phyloP scores from a whole-genome alignment of 2,888 invertebrate species.

The Coenonympha arcania region DNA sequence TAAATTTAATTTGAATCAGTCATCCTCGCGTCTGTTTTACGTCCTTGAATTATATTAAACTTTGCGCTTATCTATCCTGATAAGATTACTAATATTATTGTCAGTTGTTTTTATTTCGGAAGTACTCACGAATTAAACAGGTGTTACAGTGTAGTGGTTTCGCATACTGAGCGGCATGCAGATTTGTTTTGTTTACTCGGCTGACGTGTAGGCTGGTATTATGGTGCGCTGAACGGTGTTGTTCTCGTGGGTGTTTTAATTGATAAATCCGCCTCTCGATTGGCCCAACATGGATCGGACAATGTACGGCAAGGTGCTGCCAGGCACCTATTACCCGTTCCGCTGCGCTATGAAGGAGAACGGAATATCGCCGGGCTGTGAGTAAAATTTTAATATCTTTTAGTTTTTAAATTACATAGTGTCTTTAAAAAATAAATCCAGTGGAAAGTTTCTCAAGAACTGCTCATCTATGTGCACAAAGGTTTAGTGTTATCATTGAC shows the following conservation, averaged over 20 bases:
- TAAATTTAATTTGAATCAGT: constrained; percentile 32
- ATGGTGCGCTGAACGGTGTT: constrained; percentile 62
- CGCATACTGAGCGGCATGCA: background rate
- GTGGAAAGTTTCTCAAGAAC: constrained; percentile 2
- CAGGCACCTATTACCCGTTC: constrained; percentile 88
- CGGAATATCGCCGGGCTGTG: constrained; percentile 89
- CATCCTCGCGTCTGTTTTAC: constrained; percentile 11
- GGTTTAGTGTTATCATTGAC: background rate
- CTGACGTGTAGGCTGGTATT: constrained; percentile 63
- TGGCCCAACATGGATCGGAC: constrained; percentile 84
- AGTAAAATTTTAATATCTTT: constrained; percentile 66
- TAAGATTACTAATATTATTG: too few relatives aligned
- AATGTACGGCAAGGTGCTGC: constrained; percentile 91
- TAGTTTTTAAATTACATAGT: constrained; percentile 25
- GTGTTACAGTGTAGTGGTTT: constrained; percentile 5
- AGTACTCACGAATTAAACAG: too few relatives aligned
- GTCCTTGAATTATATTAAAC: constrained; percentile 39
- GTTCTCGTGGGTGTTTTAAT: constrained; percentile 64
- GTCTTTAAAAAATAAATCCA: constrained; percentile 8
- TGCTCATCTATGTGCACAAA: background rate
- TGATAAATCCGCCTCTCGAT: constrained; percentile 57
- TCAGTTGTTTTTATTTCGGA: too few relatives aligned
- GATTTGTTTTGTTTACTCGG: constrained; percentile 35
- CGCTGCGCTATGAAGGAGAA: constrained; percentile 86
- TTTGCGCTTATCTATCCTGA: constrained; percentile 12